Evolutionary conservation across 1,140 invertebrate genomes (phyloP), one percentile per base, ranked within the genome.

Genomic region (Aplysia californica): DNA sequence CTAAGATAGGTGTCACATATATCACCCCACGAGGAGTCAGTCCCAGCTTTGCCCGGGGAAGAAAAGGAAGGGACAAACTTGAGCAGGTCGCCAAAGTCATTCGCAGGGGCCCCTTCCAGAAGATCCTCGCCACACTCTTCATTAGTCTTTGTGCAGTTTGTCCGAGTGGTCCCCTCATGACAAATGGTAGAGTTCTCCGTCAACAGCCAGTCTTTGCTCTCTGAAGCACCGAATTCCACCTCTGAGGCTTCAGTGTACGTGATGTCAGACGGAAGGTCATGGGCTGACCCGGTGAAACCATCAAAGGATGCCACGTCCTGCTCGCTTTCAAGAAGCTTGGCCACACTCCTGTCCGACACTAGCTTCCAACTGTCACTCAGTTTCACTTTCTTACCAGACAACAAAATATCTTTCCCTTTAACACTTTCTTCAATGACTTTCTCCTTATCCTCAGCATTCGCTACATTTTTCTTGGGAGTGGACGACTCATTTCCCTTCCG

Each of bases 11-110:
- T n/a, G 2, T 80, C 76, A 74, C 79, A 80, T 18, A 73, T 64
- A 41, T 80, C 76, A 21, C 39, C 74, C 79, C 79, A 80, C 0
- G 79, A 80, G 20, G 76, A 78, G 50, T 80, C 65, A 1, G 76
- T 71, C n/a, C n/a, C n/a, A 21, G 31, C 36, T 31, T 79, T 80
- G 2, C 56, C 68, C 33, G 76, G 79, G 31, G 79, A 80, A 3
- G 74, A 76, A 35, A 72, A 68, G 21, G 31, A 61, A 3, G 75
- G 70, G 21, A 77, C 56, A 20, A 77, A 76, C 15, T 29, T 58
- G 0, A 66, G 35, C 6, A 79, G 58, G 29, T 55, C 55, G 29
- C 58, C 38, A 10, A 39, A n/a, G 21, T 35, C 58, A 29, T 59
- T 35, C 2, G 35, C 65, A 74, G 23, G 4, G 39, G 23, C n/a